These are phyloP conservation scores for Antigone vipio DNA, from an alignment of 2,113 vertebrate genomes.

Conservation along the genomic window DNA sequence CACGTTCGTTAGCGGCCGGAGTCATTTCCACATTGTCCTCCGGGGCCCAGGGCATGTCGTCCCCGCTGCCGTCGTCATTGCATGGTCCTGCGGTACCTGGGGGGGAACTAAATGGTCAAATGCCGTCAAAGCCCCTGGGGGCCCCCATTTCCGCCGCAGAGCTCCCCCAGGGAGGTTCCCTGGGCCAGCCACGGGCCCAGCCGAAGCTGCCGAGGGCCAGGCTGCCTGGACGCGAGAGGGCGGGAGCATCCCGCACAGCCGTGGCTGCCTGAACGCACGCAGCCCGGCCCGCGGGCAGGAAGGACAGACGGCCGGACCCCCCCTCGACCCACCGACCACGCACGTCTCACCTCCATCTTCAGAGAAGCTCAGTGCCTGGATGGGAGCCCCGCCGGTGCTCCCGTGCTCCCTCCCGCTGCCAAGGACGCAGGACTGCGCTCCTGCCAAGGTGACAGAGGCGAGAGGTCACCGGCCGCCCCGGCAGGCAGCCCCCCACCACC, in stretches of 20 bases:
- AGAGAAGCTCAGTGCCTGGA: not conserved
- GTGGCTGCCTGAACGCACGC: not conserved
- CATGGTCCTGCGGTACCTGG: not conserved
- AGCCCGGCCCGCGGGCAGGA: too few relatives aligned
- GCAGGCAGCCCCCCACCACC: rapidly evolving
- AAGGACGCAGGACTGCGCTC: rapidly evolving
- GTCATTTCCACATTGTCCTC: constrained; percentile 15
- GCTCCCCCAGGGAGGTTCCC: not conserved
- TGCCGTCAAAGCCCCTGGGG: not conserved
- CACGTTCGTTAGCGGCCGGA: not conserved
- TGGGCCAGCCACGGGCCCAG: not conserved
- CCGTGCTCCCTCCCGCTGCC: not conserved
- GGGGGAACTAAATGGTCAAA: rapidly evolving
- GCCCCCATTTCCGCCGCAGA: rapidly evolving
- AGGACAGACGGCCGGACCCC: rapidly evolving
- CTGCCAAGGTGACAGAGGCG: not conserved
- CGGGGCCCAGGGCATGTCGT: constrained; percentile 1
- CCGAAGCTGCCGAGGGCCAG: not conserved
- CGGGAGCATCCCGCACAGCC: not conserved
- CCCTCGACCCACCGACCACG: rapidly evolving
- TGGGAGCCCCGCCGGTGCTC: not conserved
- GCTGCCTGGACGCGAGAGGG: not conserved
- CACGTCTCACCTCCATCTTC: constrained; percentile 51
- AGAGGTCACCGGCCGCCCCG: not conserved
- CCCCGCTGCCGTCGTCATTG: not conserved